Evolutionary conservation across 2,113 vertebrate genomes (phyloP).

Genomic region (Apodemus sylvaticus): DNA sequence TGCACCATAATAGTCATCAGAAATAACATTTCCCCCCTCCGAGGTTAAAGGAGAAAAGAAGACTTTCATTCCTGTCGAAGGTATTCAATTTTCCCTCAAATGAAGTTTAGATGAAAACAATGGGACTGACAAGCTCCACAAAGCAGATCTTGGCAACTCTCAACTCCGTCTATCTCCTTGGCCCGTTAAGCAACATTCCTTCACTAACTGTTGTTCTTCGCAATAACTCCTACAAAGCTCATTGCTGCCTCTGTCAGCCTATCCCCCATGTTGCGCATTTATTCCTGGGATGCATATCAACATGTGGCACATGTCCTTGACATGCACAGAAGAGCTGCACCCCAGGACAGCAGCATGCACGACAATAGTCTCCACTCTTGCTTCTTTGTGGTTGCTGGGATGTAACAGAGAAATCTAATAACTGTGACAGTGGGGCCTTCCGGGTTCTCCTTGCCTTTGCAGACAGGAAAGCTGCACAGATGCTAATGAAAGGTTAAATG

Average conservation of each 20-base stretch:
- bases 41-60: too few species aligned
- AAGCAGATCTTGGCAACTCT: slow-evolving; percentile 84
- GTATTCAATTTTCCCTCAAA: too few species aligned
- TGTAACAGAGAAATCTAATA: slow-evolving; percentile 99
- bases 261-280: slow-evolving; percentile 87
- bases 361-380: slow-evolving; percentile 88
- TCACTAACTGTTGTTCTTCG: slow-evolving; percentile 91
- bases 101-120: slow-evolving; percentile 82
- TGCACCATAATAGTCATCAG: too few species aligned
- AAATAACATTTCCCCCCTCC: too few species aligned
- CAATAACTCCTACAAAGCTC: slow-evolving; percentile 89
- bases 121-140: slow-evolving; percentile 83
- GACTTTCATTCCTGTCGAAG: too few species aligned
- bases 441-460: slow-evolving; percentile 92
- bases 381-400: slow-evolving; percentile 96
- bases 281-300: slow-evolving; percentile 90
- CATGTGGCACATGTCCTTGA: slow-evolving; percentile 98
- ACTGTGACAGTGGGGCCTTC: slow-evolving; percentile 98
- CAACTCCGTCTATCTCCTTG: slow-evolving; percentile 83
- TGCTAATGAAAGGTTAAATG: slow-evolving; percentile 99
- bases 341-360: slow-evolving; percentile 87
- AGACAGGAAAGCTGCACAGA: slow-evolving; percentile 93
- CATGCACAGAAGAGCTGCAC: slow-evolving; percentile 91
- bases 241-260: slow-evolving; percentile 86
- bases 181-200: slow-evolving; percentile 91